phyloP scores from a whole-genome alignment of 2,888 invertebrate genomes.

The Drosophila fungiperda region DNA sequence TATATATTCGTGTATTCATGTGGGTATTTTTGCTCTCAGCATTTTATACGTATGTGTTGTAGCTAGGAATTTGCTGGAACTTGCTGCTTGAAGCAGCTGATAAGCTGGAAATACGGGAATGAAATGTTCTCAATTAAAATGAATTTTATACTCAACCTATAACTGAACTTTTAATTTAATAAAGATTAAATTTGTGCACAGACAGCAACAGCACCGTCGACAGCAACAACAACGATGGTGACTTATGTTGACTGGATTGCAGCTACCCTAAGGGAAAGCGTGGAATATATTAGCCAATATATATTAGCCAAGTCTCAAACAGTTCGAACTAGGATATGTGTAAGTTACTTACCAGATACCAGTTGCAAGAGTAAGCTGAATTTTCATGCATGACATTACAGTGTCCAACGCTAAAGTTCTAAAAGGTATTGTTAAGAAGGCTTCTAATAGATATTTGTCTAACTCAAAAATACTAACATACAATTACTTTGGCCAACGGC shows the following conservation, averaged over 20 bases:
- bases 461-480: not conserved
- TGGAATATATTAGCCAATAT: not conserved
- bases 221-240: slow-evolving; percentile 13
- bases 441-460: not conserved
- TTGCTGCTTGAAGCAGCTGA: slow-evolving; percentile 38
- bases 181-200: slow-evolving; percentile 63
- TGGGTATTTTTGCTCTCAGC: slow-evolving; percentile 19
- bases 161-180: slow-evolving; percentile 73
- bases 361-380: not conserved
- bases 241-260: slow-evolving; percentile 25
- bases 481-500: not conserved
- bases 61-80: slow-evolving; percentile 7
- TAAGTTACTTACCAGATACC: not conserved
- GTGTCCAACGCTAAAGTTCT: not conserved
- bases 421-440: not conserved
- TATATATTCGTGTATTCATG: not conserved
- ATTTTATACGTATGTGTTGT: slow-evolving; percentile 9
- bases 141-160: slow-evolving; percentile 77
- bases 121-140: slow-evolving; percentile 69
- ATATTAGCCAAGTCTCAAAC: not conserved
- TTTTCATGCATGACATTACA: not conserved
- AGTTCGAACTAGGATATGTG: slow-evolving; percentile 1
- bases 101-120: slow-evolving; percentile 28
- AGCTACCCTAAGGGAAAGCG: slow-evolving; percentile 1
- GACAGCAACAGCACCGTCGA: slow-evolving; percentile 14